Evolutionary conservation across 2,113 vertebrate genomes (phyloP).

Genomic region (Oxygymnocypris stewartii): DNA sequence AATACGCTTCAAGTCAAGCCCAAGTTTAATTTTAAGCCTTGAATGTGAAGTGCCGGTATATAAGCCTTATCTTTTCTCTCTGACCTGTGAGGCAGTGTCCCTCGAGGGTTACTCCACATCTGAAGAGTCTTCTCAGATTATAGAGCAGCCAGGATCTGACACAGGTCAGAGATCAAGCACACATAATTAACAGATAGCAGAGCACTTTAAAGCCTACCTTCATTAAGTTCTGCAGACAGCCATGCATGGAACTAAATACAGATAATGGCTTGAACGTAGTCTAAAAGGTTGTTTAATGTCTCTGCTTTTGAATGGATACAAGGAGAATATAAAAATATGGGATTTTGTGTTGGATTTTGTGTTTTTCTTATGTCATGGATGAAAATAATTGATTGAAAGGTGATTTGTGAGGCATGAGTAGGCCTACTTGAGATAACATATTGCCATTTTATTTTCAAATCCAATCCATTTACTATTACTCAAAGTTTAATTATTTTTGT

Average conservation of each 20-base stretch:
- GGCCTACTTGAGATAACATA: not conserved
- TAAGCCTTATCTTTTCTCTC: slow-evolving; percentile 50
- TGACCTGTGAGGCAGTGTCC: slow-evolving; percentile 36
- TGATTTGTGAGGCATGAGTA: not conserved
- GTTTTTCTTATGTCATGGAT: not conserved
- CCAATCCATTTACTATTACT: not conserved
- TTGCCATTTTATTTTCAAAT: not conserved
- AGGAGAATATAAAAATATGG: not conserved
- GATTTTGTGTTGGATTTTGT: not conserved
- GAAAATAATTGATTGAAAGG: not conserved
- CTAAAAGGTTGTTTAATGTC: not conserved
- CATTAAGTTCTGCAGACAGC: slow-evolving; percentile 40
- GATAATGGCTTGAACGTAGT: slow-evolving; percentile 33
- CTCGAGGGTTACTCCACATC: slow-evolving; percentile 65
- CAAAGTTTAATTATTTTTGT: not conserved
- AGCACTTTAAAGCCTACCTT: slow-evolving; percentile 56
- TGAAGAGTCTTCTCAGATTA: slow-evolving; percentile 64
- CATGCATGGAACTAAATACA: slow-evolving; percentile 51
- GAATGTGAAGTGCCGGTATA: slow-evolving; percentile 30
- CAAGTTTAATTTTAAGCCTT: slow-evolving; percentile 36
- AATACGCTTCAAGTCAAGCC: slow-evolving; percentile 4
- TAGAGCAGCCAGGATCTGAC: slow-evolving; percentile 54
- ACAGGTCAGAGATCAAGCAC: slow-evolving; percentile 37
- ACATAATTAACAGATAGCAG: slow-evolving; percentile 32
- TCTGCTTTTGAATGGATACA: not conserved